Base-by-base conservation (phyloP, 2,888 invertebrate species). In the Cremastinae sp. region DNA sequence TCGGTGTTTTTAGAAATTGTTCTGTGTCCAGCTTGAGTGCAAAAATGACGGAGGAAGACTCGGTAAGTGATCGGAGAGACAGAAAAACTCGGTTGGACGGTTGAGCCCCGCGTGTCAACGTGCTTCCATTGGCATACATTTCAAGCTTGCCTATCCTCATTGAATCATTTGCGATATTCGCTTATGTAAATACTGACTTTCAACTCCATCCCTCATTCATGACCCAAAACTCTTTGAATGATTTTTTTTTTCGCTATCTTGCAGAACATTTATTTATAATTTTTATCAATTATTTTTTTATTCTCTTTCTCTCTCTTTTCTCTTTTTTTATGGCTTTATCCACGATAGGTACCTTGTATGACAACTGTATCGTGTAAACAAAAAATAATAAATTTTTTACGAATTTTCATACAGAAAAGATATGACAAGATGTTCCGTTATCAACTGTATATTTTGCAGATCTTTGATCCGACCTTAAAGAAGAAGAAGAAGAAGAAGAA, bases 401-500 rank as follows among this genome's bases (percentile, higher is more conserved):
- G 7, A 5, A 22, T 5, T 0, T 14, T 51, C 18, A 10, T 20
- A 1, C n/a, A 22, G 20, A 16, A 38, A 18, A n/a, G 9, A 38
- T 18, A 9, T n/a, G 41, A 49, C 10, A 54, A 16, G 7, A 47
- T 43, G 36, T 64, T 20, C 12, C 49, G 12, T 34, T 41, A 28
- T 22, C 28, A 38, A 43, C 18, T 36, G 28, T 66, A 5, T 62
- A 43, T 58, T 70, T 88, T 88, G 12, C 84, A 93, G 96, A 93
- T 95, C 85, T 97, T 97, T 90, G 97, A 98, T 91, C 96, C 96
- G 22, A 93, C 94, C 80, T 90, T 97, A 82, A 92, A 93, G 82
- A 97, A 97, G 91, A 98, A 97, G 91, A 97, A 97, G 91, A 98
- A 97, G 91, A 98, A 97, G 92, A 96, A 96, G 94, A 97, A 97